Percentiles rank a stretch among this genome's conserved stretches.
Evolutionary conservation across 2,113 vertebrate species (phyloP).

Genomic region (Hassar affinis): DNA sequence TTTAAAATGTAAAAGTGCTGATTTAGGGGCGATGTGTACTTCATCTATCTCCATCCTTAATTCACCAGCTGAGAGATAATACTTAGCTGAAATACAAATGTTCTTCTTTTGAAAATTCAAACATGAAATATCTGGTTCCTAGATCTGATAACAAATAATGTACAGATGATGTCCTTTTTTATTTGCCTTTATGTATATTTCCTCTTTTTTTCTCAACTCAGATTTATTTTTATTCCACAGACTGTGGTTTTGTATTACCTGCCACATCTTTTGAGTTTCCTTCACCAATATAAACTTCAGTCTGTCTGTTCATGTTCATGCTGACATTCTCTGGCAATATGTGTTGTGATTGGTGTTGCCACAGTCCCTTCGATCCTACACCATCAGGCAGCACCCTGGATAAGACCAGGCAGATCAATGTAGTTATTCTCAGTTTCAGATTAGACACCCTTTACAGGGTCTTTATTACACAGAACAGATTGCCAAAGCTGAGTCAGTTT

Average conservation of each 20-base stretch:
- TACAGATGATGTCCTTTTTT: not conserved
- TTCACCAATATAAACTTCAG: not conserved
- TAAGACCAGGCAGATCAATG: constrained; percentile 72
- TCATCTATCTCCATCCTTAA: not conserved
- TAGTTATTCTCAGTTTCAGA: constrained; percentile 76
- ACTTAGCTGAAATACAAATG: not conserved
- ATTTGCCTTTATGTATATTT: not conserved
- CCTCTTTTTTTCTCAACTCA: not conserved
- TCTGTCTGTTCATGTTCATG: constrained; percentile 27
- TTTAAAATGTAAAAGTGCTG: not conserved
- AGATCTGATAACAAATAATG: not conserved
- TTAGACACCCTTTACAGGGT: constrained; percentile 65
- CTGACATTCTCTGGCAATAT: constrained; percentile 28
- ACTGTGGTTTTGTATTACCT: not conserved
- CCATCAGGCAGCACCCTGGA: constrained; percentile 62
- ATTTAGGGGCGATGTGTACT: not conserved
- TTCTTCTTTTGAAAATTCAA: not conserved
- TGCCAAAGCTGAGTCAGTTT: constrained; percentile 10
- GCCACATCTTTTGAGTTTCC: not conserved
- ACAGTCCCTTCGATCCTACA: constrained; percentile 61
- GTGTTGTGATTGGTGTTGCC: constrained; percentile 57
- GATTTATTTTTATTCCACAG: not conserved
- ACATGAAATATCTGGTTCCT: not conserved
- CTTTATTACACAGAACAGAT: constrained; percentile 60
- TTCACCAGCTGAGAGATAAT: not conserved